Percentiles rank a stretch among this genome's conserved stretches.
phyloP scores from a whole-genome alignment of 2,888 invertebrate genomes.

The Acanthosepion lycidas region DNA sequence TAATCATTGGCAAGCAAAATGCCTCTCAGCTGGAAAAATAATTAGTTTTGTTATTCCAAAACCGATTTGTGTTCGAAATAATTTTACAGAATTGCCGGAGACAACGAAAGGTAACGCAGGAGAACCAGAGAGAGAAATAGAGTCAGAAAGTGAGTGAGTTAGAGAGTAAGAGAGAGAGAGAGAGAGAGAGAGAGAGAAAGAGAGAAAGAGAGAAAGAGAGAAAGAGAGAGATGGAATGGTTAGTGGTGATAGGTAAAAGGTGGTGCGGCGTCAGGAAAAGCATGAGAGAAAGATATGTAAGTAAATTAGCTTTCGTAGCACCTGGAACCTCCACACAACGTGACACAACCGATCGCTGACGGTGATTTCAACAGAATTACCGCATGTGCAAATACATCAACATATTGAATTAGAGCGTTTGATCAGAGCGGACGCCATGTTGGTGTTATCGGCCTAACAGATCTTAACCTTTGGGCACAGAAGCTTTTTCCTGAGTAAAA shows the following conservation, averaged over 20 bases:
- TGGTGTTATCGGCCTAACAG: not conserved
- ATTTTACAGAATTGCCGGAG: not conserved
- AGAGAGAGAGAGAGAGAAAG: not conserved
- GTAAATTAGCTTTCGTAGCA: slow-evolving; percentile 33
- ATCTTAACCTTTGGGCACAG: slow-evolving; percentile 7
- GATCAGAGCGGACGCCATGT: slow-evolving; percentile 12
- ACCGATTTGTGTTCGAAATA: slow-evolving; percentile 33
- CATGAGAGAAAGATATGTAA: not conserved
- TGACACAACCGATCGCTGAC: slow-evolving; percentile 9
- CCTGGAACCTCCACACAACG: not conserved
- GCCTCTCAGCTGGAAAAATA: slow-evolving; percentile 8
- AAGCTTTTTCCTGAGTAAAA: not conserved
- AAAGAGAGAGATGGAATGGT: not conserved
- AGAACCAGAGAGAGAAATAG: not conserved
- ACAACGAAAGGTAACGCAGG: not conserved
- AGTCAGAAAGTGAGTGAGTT: not conserved
- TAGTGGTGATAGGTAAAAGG: not conserved
- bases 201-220: not conserved
- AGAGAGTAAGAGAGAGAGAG: not conserved
- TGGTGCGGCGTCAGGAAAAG: not conserved
- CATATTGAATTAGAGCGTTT: not conserved
- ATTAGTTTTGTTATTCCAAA: slow-evolving; percentile 33
- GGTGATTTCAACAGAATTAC: slow-evolving; percentile 20
- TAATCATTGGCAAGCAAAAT: not conserved
- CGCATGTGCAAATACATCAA: not conserved